These are phyloP conservation scores for Mesorhabditis belari DNA, from an alignment of 2,888 invertebrate species.

Conservation along the genomic window DNA sequence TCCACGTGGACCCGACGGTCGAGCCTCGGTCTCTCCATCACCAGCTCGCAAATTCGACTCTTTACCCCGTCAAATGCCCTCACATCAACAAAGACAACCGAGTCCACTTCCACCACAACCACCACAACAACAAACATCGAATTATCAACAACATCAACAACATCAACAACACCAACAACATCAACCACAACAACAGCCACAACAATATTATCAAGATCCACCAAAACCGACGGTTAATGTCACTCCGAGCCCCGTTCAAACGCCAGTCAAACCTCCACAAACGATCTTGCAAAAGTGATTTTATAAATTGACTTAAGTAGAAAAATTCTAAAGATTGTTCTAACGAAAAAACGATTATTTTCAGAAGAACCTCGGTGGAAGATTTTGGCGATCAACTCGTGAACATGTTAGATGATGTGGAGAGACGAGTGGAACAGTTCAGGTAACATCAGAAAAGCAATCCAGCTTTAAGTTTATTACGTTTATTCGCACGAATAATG, in stretches of 20 bases:
- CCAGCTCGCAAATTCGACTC: neutral
- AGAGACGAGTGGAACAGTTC: conserved; percentile 35
- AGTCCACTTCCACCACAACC: neutral
- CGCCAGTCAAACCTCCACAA: no score
- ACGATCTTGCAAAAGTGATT: no score
- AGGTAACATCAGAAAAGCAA: no score
- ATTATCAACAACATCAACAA: neutral
- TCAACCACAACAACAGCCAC: neutral
- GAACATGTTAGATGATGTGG: conserved; percentile 39
- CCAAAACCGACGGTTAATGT: no score
- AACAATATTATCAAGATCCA: no score
- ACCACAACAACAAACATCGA: no score
- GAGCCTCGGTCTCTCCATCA: neutral
- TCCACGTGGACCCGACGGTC: neutral
- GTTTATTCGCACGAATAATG: no score
- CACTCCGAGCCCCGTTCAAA: no score
- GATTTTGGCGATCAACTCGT: conserved; percentile 36
- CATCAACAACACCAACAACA: neutral
- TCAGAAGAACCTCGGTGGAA: conserved; percentile 18
- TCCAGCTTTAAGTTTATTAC: no score
- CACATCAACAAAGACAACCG: neutral
- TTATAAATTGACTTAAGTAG: neutral
- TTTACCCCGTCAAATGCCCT: neutral
- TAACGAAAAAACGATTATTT: neutral
- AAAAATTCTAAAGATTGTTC: neutral